Evolutionary conservation across 2,888 invertebrate species (phyloP), one percentile per base, ranked within the genome.

Genomic region (Patella ulyssiponensis): DNA sequence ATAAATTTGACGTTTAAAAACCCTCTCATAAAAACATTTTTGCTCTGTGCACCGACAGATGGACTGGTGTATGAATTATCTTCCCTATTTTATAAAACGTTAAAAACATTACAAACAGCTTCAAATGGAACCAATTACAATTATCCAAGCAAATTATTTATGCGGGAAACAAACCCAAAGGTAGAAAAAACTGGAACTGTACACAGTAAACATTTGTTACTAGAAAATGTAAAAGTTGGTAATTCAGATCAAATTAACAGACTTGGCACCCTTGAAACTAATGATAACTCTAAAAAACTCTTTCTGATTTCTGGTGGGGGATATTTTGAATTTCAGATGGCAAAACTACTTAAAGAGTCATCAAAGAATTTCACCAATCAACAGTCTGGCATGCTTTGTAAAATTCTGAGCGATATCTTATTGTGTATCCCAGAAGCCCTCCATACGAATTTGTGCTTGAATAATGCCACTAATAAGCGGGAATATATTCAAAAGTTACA

Each of bases 311-410:
- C 78, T 71, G 82, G 81, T 11, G 84, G 84, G 33, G 85, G 85
- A 11, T 75, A 77, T 64, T 86, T 86, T 81, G 87, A 87, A 76
- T 69, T 82, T 23, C 73, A 84, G 12, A 15, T 85, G 17, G 73
- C 73, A 12, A 72, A 81, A 27, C 23, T 81, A 11, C 51, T 86
- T 2, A 51, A 77, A 3, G 56, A 79, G 15, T 79, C 77, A 33
- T 51, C 23, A 5, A 52, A 76, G 56, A 73, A 58, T n/a, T 77
- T 76, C 52, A 58, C 27, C 14, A 77, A 77, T 75, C 56, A 53
- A 1, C n/a, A 58, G 7, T 72, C 52, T n/a, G 71, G 54, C 17
- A 51, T 71, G 33, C 72, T 80, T 15, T 78, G 78, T 74, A 53
- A 69, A 4, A 56, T 86, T 14, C 15, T 86, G 12, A 72, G 69